Base-by-base conservation (phyloP, 2,797 vertebrate species). In the Myotis vivesi region DNA sequence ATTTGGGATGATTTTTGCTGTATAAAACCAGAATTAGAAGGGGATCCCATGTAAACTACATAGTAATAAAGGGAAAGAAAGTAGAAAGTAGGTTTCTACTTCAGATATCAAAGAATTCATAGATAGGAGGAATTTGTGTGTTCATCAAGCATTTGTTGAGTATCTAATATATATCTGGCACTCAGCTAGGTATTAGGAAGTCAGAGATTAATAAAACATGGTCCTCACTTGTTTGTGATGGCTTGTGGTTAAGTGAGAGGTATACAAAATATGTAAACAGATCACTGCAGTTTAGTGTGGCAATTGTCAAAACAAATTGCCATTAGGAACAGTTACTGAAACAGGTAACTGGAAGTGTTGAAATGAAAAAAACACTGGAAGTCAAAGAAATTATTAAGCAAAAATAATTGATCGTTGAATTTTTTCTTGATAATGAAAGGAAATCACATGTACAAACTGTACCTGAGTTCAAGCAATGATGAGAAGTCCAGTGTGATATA, bases 41-140 rank as follows among this genome's bases (percentile, higher is more conserved):
- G 6, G 83, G 20, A 44, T 41, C 15, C 11, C 25, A 82, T 84
- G 23, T 20, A 62, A 0, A 73, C 10, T 17, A 79, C 25, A 79
- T 79, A 73, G 5, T 30, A 85, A 71, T 33, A 86, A 55, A 30
- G n/a, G 23, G 11, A 76, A 17, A 1, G 0, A 69, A 85, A 77
- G 19, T 46, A 79, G 44, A 75, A 25, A 5, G 9, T 53, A 66
- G 5, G 3, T 55, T 95, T 91, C 20, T 59, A 86, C 0, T 41
- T 91, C 46, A 79, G 30, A 85, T 66, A 41, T 77, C 71, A 87
- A 84, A 92, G 10, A 89, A 36, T 81, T 81, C 19, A 92, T 49
- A 79, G 6, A 64, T 86, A 46, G 6, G 20, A 36, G 19, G 2
- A 83, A 77, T 46, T 66, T 88, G 9, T 81, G 51, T 13, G 25